Evolutionary conservation across 2,888 invertebrate species (phyloP).

Genomic region (Ectemnius continuus): DNA sequence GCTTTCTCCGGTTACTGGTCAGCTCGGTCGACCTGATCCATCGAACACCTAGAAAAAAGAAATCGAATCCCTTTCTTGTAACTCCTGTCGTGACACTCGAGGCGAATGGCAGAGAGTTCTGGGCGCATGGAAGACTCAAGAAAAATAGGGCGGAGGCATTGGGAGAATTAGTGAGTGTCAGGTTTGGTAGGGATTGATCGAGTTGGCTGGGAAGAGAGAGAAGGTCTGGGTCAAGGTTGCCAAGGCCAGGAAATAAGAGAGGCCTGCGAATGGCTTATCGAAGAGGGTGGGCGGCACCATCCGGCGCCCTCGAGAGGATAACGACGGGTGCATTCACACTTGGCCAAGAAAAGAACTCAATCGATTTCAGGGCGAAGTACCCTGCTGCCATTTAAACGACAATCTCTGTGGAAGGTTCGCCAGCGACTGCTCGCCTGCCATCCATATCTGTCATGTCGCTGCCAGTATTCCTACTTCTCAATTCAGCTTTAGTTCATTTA

Average conservation of each 20-base stretch:
- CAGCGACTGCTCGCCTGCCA: too few species aligned
- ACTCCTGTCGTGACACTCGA: not conserved
- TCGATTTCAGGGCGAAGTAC: conserved; percentile 21
- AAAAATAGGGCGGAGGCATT: conserved; percentile 22
- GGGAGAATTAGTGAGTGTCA: conserved; percentile 45
- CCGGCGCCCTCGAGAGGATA: conserved; percentile 28
- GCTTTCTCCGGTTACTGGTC: conserved; percentile 14
- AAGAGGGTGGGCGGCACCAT: conserved; percentile 26
- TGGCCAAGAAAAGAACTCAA: conserved; percentile 17
- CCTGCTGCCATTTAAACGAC: not conserved
- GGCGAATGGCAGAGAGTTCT: not conserved
- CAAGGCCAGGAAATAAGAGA: conserved; percentile 63
- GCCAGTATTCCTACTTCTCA: too few species aligned
- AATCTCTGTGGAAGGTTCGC: not conserved
- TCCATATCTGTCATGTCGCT: not conserved
- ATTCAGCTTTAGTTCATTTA: too few species aligned
- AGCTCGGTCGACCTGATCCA: conserved; percentile 30
- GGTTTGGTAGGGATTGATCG: conserved; percentile 55
- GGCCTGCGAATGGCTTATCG: conserved; percentile 49
- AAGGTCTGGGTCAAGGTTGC: conserved; percentile 69
- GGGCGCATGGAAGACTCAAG: not conserved
- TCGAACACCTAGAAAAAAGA: conserved; percentile 26
- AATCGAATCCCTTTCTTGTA: not conserved
- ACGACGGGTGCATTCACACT: conserved; percentile 35
- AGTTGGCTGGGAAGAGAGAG: conserved; percentile 39